Percentiles rank a stretch among this genome's conserved stretches.
Conservation (phyloP, 2,113 vertebrate species). For the Arizona elegans region DNA sequence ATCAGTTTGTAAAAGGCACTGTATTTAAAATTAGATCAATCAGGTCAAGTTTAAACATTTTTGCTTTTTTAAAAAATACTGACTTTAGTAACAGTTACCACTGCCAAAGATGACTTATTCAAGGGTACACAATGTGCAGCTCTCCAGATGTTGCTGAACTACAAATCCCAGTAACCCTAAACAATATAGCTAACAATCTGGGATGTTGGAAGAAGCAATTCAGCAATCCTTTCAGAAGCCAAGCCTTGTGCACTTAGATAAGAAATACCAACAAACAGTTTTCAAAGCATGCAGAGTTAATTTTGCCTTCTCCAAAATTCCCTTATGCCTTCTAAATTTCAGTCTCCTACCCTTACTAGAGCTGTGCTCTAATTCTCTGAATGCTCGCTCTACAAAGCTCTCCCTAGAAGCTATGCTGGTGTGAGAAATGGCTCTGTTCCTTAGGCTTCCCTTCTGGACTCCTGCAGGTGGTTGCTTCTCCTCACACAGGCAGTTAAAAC, state of each 20-base stretch:
- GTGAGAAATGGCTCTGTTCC: background rate
- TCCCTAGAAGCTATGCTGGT: slow-evolving; percentile 29
- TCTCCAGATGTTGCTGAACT: background rate
- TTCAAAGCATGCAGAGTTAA: background rate
- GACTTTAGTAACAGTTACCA: background rate
- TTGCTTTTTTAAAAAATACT: background rate
- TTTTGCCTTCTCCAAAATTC: background rate
- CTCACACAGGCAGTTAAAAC: slow-evolving; percentile 28
- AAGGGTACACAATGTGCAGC: background rate
- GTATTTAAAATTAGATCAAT: background rate
- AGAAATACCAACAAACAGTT: background rate
- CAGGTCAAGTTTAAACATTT: background rate
- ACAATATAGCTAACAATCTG: background rate
- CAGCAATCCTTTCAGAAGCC: background rate
- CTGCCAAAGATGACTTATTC: background rate
- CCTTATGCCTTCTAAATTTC: background rate
- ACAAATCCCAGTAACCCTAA: background rate
- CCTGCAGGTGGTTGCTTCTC: slow-evolving; percentile 10
- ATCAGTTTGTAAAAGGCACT: background rate
- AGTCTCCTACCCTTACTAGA: slow-evolving; percentile 24
- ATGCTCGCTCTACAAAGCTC: slow-evolving; percentile 3
- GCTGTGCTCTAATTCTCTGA: slow-evolving; percentile 17
- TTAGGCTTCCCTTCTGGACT: slow-evolving; percentile 25
- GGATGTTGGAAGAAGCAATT: background rate
- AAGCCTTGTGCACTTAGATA: background rate